A percentile compares a stretch with the other conserved stretches of the same genome.
phyloP scores from a whole-genome alignment of 2,797 vertebrate species.

The Aldrovandia affinis region DNA sequence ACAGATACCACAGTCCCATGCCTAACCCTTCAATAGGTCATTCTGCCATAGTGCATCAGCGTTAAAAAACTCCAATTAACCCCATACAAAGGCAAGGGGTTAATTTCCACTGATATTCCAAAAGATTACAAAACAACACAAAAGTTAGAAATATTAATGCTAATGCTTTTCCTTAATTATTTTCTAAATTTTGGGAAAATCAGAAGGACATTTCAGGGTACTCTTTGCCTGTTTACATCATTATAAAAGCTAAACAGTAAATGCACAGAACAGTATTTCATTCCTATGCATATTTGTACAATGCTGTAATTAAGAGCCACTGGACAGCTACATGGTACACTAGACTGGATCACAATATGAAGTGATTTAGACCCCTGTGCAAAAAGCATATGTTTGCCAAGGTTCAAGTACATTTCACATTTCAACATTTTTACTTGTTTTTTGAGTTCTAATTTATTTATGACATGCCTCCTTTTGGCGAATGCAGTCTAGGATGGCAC shows the following conservation, averaged over 20 bases:
- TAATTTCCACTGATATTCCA: neutral
- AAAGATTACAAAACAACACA: neutral
- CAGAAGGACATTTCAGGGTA: neutral
- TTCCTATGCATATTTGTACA: conserved; percentile 30
- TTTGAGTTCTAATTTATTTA: neutral
- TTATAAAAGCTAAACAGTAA: conserved; percentile 7
- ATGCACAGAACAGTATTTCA: conserved; percentile 16
- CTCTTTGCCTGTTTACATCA: neutral
- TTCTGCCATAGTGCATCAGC: neutral
- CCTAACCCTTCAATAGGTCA: neutral
- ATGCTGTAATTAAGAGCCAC: conserved; percentile 29
- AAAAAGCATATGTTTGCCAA: neutral
- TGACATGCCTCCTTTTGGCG: neutral
- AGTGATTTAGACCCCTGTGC: neutral
- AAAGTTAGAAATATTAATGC: neutral
- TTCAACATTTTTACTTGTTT: neutral
- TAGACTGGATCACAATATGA: neutral
- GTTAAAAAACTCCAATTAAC: neutral
- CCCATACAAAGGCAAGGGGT: neutral
- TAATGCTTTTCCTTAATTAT: neutral
- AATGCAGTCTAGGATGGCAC: neutral
- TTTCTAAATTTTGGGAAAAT: neutral
- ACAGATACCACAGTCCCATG: neutral
- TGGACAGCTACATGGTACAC: neutral
- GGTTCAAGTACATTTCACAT: neutral